Conservation (phyloP, 2,888 invertebrate species). For the Leucophenga montana region DNA sequence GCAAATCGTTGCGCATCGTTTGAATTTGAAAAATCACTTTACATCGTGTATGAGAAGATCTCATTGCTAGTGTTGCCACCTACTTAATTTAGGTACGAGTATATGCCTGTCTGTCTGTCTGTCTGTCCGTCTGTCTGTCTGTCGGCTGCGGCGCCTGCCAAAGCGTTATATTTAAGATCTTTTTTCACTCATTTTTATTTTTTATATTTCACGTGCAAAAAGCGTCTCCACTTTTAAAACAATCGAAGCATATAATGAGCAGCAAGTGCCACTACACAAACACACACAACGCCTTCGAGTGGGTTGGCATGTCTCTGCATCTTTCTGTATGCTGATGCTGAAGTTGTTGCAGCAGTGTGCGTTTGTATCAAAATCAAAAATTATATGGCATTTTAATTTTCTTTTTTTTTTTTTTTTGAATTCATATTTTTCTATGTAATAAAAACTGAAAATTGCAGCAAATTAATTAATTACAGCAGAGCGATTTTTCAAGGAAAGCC, state of each 20-base stretch:
- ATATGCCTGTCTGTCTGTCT: not conserved
- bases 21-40: constrained; percentile 39
- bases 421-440: not conserved
- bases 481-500: constrained; percentile 64
- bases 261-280: constrained; percentile 62
- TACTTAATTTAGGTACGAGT: not conserved
- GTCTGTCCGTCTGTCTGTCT: not conserved
- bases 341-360: too few relatives aligned
- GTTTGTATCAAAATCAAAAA: constrained; percentile 54
- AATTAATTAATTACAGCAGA: constrained; percentile 67
- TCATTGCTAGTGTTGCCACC: not conserved
- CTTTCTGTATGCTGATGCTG: too few relatives aligned
- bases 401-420: constrained; percentile 9
- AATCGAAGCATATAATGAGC: constrained; percentile 68
- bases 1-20: constrained; percentile 50
- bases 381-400: constrained; percentile 33
- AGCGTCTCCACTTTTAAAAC: constrained; percentile 58
- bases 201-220: constrained; percentile 30
- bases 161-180: too few relatives aligned
- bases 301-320: too few relatives aligned
- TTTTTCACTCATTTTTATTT: too few relatives aligned
- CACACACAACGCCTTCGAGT: constrained; percentile 9
- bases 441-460: constrained; percentile 40
- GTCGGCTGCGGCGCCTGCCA: too few relatives aligned
- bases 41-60: not conserved